These are phyloP conservation scores for Hydractinia symbiolongicarpus DNA, from an alignment of 30 jellyfish, hydroid and myxozoan genomes.

Conservation along the genomic window DNA sequence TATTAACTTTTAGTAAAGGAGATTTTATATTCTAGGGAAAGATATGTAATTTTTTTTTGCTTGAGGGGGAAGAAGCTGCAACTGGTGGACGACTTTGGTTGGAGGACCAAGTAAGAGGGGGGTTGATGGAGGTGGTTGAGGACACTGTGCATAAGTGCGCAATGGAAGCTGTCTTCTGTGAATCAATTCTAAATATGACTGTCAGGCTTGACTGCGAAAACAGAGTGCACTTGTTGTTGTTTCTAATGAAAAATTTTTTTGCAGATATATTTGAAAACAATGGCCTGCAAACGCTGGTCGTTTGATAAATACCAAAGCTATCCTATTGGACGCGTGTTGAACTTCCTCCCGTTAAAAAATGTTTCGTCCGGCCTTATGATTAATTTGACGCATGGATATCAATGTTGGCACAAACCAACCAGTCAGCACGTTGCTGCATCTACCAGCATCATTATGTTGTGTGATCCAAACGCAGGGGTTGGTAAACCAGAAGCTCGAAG, in stretches of 20 bases:
- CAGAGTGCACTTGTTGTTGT: no score
- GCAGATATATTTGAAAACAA: constrained; percentile 51
- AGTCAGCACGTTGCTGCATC: constrained; percentile 36
- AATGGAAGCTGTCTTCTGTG: background rate
- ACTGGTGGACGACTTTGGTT: no score
- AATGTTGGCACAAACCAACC: constrained; percentile 48
- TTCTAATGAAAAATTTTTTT: background rate
- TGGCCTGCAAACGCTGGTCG: constrained; percentile 91
- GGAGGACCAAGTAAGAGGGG: no score
- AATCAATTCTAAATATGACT: background rate
- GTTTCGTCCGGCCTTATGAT: background rate
- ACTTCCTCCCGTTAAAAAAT: constrained; percentile 40
- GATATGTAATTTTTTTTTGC: no score
- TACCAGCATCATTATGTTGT: constrained; percentile 49
- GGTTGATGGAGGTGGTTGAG: no score
- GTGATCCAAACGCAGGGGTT: constrained; percentile 69
- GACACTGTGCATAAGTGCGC: background rate
- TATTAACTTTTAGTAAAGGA: no score
- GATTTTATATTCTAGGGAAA: no score
- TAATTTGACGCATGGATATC: constrained; percentile 56
- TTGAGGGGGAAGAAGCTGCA: no score
- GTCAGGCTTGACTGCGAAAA: no score
- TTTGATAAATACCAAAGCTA: constrained; percentile 49
- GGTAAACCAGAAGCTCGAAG: constrained; percentile 63
- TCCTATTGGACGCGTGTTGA: constrained; percentile 79